Evolutionary conservation across 2,797 vertebrate species (phyloP).

Genomic region (Helarctos malayanus): DNA sequence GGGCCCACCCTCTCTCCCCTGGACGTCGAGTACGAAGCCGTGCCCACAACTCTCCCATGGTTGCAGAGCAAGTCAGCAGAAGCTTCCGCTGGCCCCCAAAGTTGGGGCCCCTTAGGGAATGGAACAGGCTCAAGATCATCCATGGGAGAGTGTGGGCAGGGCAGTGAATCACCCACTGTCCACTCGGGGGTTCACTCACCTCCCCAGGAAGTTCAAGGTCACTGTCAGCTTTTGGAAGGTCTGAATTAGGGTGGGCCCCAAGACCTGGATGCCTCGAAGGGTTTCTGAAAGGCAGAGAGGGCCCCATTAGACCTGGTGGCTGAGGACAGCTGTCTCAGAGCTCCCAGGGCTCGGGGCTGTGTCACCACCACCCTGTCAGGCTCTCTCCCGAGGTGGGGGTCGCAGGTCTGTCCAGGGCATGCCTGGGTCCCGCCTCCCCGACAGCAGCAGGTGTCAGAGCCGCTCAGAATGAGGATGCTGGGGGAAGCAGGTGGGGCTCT

Average conservation of each 20-base stretch:
- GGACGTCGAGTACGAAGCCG: background rate
- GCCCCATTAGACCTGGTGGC: background rate
- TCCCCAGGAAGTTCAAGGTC: constrained; percentile 91
- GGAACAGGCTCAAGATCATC: no score
- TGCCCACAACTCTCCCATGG: background rate
- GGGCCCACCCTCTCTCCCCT: background rate
- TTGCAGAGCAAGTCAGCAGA: background rate
- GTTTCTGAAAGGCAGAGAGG: constrained; percentile 89
- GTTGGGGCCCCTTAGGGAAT: background rate
- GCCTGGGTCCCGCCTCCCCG: fast-evolving
- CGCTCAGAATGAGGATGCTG: background rate
- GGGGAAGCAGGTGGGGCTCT: background rate
- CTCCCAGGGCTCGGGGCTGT: background rate
- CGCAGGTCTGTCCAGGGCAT: background rate
- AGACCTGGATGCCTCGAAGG: constrained; percentile 91
- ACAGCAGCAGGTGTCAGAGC: background rate
- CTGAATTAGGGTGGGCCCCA: constrained; percentile 89
- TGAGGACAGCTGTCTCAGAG: background rate
- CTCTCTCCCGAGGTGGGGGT: background rate
- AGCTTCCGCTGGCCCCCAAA: background rate
- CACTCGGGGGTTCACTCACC: constrained; percentile 88
- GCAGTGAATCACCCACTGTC: no score
- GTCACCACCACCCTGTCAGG: background rate
- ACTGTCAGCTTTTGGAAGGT: constrained; percentile 88
- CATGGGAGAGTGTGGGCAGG: background rate